These are phyloP conservation scores for Leucophenga varia DNA, from an alignment of 1,140 invertebrate species.

Conservation along the genomic window DNA sequence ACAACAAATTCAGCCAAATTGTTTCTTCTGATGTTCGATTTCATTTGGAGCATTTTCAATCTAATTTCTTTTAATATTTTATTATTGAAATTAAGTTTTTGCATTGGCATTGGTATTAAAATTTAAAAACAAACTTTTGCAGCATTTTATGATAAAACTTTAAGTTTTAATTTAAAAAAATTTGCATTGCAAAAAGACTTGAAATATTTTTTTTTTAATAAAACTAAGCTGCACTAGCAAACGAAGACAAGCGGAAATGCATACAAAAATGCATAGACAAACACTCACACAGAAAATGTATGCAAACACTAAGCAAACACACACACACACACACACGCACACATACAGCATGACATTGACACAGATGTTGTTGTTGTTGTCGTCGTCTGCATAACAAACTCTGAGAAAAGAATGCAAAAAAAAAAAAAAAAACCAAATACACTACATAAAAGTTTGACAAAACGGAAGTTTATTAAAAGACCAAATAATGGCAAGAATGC, in stretches of 20 bases:
- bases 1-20: no score
- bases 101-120: not conserved
- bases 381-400: no score
- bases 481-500: no score
- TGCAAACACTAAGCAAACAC: not conserved
- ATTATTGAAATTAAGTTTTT: no score
- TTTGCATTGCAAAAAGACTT: no score
- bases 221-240: slow-evolving; percentile 31
- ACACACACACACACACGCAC: slow-evolving; percentile 23
- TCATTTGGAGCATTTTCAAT: no score
- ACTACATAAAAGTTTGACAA: slow-evolving; percentile 38
- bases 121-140: not conserved
- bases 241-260: slow-evolving; percentile 12
- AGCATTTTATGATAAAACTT: slow-evolving; percentile 3
- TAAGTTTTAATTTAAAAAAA: no score
- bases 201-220: no score
- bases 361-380: slow-evolving; percentile 42
- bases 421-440: slow-evolving; percentile 14
- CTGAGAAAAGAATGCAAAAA: slow-evolving; percentile 34
- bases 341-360: slow-evolving; percentile 41
- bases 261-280: no score
- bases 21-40: no score
- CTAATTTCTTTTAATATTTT: no score
- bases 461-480: slow-evolving; percentile 51
- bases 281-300: slow-evolving; percentile 30